Conservation (phyloP, 2,113 vertebrate species). For the Laterallus jamaicensis region DNA sequence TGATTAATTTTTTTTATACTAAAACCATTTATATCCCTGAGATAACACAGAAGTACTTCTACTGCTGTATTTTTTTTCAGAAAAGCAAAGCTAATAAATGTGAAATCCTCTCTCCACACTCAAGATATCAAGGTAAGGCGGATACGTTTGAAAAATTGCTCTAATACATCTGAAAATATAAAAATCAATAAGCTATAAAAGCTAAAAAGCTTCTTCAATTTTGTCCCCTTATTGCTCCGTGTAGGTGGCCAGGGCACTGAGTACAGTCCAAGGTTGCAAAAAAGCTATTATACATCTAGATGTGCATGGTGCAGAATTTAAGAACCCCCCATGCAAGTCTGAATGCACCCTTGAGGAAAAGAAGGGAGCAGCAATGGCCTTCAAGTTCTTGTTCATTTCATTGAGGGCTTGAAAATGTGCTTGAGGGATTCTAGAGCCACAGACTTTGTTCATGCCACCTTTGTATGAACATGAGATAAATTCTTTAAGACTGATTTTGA, state of each 20-base stretch:
- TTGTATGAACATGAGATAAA: slow-evolving; percentile 20
- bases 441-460: background rate
- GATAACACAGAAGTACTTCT: slow-evolving; percentile 58
- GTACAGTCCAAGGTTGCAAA: slow-evolving; percentile 72
- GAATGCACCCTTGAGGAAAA: slow-evolving; percentile 43
- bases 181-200: slow-evolving; percentile 84
- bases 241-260: slow-evolving; percentile 61
- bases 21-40: slow-evolving; percentile 64
- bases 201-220: slow-evolving; percentile 78
- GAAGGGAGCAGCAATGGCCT: background rate
- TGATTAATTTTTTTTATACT: slow-evolving; percentile 59
- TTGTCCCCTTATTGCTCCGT: slow-evolving; percentile 69
- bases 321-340: background rate
- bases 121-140: slow-evolving; percentile 75
- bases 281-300: slow-evolving; percentile 61
- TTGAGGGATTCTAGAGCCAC: slow-evolving; percentile 39
- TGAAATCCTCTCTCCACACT: slow-evolving; percentile 76
- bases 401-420: slow-evolving; percentile 31
- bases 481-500: background rate
- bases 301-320: slow-evolving; percentile 47
- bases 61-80: slow-evolving; percentile 14
- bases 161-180: slow-evolving; percentile 79
- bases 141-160: slow-evolving; percentile 80
- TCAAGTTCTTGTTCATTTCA: slow-evolving; percentile 48
- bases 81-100: slow-evolving; percentile 75